Evolutionary conservation across 2,888 invertebrate species (phyloP).

Genomic region (Synergus umbraculus): DNA sequence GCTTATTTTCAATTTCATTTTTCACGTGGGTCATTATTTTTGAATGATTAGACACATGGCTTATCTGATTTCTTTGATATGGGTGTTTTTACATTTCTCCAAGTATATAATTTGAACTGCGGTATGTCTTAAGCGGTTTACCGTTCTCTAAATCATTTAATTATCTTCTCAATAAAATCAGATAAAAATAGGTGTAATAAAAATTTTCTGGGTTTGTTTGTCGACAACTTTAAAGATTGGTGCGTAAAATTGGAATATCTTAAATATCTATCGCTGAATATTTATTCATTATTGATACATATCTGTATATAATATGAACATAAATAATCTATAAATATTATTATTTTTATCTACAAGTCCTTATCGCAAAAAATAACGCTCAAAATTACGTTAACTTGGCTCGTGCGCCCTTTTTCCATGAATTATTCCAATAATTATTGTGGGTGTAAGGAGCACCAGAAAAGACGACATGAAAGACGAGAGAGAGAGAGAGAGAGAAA

Average conservation of each 20-base stretch:
- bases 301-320: neutral
- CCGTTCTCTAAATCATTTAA: neutral
- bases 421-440: slow-evolving; percentile 17
- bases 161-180: neutral
- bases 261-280: neutral
- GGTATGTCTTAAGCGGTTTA: neutral
- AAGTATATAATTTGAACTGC: neutral
- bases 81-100: neutral
- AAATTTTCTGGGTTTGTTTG: neutral
- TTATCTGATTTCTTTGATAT: neutral
- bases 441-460: slow-evolving; percentile 26
- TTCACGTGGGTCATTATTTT: neutral
- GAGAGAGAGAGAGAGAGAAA: neutral
- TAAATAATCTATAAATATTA: neutral
- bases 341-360: neutral
- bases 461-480: neutral
- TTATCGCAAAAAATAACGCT: slow-evolving; percentile 26
- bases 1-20: neutral
- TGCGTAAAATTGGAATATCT: neutral
- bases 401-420: slow-evolving; percentile 32
- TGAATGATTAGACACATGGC: neutral
- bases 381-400: slow-evolving; percentile 31
- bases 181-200: neutral
- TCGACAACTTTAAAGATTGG: neutral
- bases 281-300: neutral